Conservation (phyloP, 2,113 vertebrate species). For the Melanostigma gelatinosum region DNA sequence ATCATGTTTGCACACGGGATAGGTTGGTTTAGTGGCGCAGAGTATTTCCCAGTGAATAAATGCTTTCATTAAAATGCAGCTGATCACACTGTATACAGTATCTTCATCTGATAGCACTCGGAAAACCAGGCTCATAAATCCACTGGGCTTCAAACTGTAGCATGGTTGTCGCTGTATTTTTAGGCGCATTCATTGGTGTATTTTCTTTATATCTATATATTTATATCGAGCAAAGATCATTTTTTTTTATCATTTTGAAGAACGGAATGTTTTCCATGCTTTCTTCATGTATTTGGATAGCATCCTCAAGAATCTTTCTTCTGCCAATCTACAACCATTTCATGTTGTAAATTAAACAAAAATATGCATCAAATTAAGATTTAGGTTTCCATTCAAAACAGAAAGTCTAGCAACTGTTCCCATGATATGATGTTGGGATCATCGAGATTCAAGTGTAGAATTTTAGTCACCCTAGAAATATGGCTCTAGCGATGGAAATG, state of each 20-base stretch:
- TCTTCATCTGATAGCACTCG: conserved; percentile 1
- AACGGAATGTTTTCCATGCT: not conserved
- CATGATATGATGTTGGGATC: not conserved
- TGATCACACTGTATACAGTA: conserved; percentile 13
- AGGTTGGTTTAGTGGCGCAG: conserved; percentile 23
- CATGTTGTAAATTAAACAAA: not conserved
- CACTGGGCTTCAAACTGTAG: not conserved
- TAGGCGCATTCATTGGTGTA: not conserved
- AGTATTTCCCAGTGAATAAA: conserved; percentile 13
- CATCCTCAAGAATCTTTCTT: not conserved
- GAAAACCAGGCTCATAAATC: conserved; percentile 7
- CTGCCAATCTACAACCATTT: conserved; percentile 3
- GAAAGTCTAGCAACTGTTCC: not conserved
- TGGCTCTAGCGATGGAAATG: not conserved
- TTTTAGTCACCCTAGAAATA: not conserved
- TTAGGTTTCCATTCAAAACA: not conserved
- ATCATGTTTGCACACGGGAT: conserved; percentile 36
- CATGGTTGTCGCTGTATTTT: not conserved
- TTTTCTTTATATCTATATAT: not conserved
- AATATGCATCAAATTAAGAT: not conserved
- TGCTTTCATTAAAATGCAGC: conserved; percentile 13
- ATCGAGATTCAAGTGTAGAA: not conserved
- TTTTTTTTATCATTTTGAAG: conserved; percentile 10
- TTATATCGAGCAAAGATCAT: not conserved
- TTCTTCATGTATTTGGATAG: conserved; percentile 22